A percentile compares a stretch with the other conserved stretches of the same genome.
phyloP scores from a whole-genome alignment of 2,888 invertebrate genomes.

The Syrphus vitripennis region DNA sequence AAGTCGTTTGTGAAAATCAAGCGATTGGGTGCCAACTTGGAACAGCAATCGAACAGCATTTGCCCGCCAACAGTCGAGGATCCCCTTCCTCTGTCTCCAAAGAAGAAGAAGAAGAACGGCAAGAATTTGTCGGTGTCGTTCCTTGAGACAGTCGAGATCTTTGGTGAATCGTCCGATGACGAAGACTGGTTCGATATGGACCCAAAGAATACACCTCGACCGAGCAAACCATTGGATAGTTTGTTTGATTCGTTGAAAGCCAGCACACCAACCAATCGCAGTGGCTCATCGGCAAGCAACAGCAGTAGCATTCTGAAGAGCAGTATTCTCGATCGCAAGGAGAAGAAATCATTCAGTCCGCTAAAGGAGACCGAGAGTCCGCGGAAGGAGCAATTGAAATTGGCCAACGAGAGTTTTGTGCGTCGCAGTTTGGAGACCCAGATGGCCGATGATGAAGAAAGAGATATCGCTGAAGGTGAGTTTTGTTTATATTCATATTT shows the following conservation, averaged over 20 bases:
- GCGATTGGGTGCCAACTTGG: neutral
- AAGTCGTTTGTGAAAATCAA: slow-evolving; percentile 69
- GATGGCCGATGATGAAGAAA: slow-evolving; percentile 26
- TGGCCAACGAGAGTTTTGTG: slow-evolving; percentile 73
- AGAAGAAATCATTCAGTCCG: slow-evolving; percentile 74
- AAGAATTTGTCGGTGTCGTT: slow-evolving; percentile 71
- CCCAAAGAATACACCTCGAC: neutral
- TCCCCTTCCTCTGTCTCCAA: too few relatives aligned
- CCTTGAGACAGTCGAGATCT: slow-evolving; percentile 72
- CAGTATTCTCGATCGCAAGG: slow-evolving; percentile 71
- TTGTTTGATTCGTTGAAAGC: neutral
- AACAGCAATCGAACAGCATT: too few relatives aligned
- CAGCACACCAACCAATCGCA: slow-evolving; percentile 7
- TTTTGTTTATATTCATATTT: slow-evolving; percentile 16
- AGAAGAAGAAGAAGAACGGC: slow-evolving; percentile 48
- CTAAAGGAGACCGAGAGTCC: slow-evolving; percentile 74
- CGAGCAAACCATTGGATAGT: slow-evolving; percentile 73
- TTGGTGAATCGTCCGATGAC: slow-evolving; percentile 70
- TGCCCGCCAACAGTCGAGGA: neutral
- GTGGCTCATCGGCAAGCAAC: neutral
- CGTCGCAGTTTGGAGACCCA: slow-evolving; percentile 34
- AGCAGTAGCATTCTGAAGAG: neutral
- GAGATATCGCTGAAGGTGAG: slow-evolving; percentile 54
- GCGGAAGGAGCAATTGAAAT: slow-evolving; percentile 74
- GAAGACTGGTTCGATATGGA: slow-evolving; percentile 49